Conservation (phyloP, 2,888 invertebrate species). For the Piscicola geometra region DNA sequence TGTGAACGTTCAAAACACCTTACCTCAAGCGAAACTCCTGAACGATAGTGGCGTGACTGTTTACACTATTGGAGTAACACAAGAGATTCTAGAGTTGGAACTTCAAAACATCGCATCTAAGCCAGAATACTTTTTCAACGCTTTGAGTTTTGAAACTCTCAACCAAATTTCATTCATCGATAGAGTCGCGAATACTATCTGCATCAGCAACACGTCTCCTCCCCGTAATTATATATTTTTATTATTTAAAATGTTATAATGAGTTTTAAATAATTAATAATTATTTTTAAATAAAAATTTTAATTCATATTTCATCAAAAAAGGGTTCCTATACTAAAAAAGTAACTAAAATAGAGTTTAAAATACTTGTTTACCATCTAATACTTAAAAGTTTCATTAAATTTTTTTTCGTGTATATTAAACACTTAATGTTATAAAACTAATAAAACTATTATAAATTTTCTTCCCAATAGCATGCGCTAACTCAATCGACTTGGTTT, state of each 20-base stretch:
- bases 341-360: no score
- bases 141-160: neutral
- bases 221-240: conserved; percentile 12
- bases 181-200: neutral
- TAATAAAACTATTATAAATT: no score
- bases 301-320: no score
- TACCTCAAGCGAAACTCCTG: conserved; percentile 20
- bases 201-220: neutral
- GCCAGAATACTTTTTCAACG: conserved; percentile 5
- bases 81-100: neutral
- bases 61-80: conserved; percentile 32
- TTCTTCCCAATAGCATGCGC: conserved; percentile 29
- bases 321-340: no score
- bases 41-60: conserved; percentile 19
- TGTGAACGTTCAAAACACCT: conserved; percentile 22
- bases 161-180: conserved; percentile 12
- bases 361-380: no score
- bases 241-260: neutral
- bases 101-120: conserved; percentile 20
- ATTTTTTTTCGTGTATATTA: no score
- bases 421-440: no score
- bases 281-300: no score
- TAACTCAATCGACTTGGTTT: conserved; percentile 27
- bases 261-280: no score
- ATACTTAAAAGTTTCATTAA: no score